phyloP scores from a whole-genome alignment of 2,797 vertebrate species.

The Neosalanx taihuensis region DNA sequence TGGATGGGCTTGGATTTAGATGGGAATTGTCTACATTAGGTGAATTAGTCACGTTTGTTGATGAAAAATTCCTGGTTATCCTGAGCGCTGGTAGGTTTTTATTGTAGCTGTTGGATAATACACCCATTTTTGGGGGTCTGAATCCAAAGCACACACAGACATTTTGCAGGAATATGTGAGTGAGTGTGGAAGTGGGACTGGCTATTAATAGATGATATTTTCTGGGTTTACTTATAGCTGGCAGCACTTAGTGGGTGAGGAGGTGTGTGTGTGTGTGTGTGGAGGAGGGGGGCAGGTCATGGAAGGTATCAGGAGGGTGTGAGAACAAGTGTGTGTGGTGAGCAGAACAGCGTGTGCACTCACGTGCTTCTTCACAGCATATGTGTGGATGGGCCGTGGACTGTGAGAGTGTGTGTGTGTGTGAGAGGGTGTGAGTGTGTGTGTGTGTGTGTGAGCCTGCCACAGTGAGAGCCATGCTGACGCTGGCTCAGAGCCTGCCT shows the following conservation, averaged over 20 bases:
- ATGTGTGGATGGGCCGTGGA: background rate
- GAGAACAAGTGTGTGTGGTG: background rate
- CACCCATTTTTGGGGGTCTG: too few species aligned
- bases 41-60: too few species aligned
- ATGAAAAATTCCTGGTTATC: too few species aligned
- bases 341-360: background rate
- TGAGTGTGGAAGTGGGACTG: background rate
- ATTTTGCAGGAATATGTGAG: too few species aligned
- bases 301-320: background rate
- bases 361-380: background rate
- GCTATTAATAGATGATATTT: background rate
- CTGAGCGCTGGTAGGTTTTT: too few species aligned
- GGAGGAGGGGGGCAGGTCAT: background rate
- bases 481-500: conserved; percentile 30
- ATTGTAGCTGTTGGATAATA: too few species aligned
- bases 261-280: conserved; percentile 5
- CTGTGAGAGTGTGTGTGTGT: background rate
- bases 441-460: conserved; percentile 21
- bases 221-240: background rate
- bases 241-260: background rate
- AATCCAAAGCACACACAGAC: too few species aligned
- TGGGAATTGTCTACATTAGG: too few species aligned
- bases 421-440: background rate
- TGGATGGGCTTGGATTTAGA: too few species aligned
- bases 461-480: conserved; percentile 20